Evolutionary conservation across 2,888 invertebrate species (phyloP).

Genomic region (Spodoptera picta): DNA sequence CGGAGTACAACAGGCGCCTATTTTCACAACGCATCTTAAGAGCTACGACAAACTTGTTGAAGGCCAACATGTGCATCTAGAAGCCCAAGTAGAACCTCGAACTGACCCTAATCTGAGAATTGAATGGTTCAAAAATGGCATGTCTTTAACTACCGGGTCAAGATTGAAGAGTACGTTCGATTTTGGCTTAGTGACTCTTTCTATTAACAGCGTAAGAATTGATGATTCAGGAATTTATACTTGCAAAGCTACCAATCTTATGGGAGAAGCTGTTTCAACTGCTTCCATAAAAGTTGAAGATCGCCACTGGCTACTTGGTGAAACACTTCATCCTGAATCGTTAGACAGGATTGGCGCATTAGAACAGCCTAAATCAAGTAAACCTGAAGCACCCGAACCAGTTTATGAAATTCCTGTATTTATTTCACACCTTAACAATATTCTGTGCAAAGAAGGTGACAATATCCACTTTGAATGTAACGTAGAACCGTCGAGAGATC

Average conservation of each 20-base stretch:
- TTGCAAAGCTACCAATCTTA: conserved; percentile 97
- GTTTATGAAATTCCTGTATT: conserved; percentile 95
- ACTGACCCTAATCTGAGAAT: conserved; percentile 95
- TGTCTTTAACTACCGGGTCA: conserved; percentile 95
- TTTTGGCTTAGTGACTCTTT: conserved; percentile 97
- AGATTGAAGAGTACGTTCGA: conserved; percentile 98
- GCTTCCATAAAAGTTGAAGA: conserved; percentile 96
- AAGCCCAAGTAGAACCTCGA: conserved; percentile 97
- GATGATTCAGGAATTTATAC: conserved; percentile 99
- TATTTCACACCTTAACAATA: conserved; percentile 96
- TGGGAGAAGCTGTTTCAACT: conserved; percentile 98
- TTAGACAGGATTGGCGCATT: conserved; percentile 95
- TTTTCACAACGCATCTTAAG: conserved; percentile 97
- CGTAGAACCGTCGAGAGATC: conserved; percentile 97
- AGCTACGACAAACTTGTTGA: conserved; percentile 95
- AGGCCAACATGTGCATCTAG: conserved; percentile 95
- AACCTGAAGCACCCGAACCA: conserved; percentile 92
- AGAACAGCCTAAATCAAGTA: conserved; percentile 92
- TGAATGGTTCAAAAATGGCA: conserved; percentile 98
- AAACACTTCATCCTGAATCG: conserved; percentile 96
- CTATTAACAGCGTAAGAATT: conserved; percentile 94
- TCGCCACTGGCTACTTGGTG: conserved; percentile 95
- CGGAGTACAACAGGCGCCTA: conserved; percentile 96
- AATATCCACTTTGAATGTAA: conserved; percentile 97
- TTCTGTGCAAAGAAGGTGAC: conserved; percentile 95